Base-by-base conservation (phyloP, 2,113 vertebrate genomes). In the Strix uralensis region DNA sequence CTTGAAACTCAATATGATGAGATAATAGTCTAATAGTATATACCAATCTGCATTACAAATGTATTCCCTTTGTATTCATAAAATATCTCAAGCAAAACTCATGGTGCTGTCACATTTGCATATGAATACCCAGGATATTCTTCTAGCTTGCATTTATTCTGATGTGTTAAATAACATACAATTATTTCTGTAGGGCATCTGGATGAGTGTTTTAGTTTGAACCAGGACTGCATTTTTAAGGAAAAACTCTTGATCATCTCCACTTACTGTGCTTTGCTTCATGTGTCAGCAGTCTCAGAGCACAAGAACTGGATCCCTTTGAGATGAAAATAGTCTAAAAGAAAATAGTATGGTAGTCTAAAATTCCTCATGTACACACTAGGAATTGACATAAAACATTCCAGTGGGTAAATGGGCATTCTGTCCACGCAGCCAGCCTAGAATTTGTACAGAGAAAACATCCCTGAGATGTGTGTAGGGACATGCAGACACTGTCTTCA, bases 1-100 rank as follows among this genome's bases (percentile, higher is more conserved):
- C n/a, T 66, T 86, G 40, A 85, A 88, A 49, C 18, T 71, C 23
- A 38, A 9, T 79, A 38, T 69, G 52, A 71, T 59, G 52, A 93
- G 52, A 57, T 62, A 85, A 38, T 78, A 44, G 46, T 62, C 66
- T 81, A 85, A 79, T 51, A 58, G 46, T 77, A 70, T 44, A 86
- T 65, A 80, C 26, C 70, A 70, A 57, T 83, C 59, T 93, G 63
- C 79, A 93, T 95, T 78, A 72, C 65, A 91, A 84, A 95, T 73
- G 4, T 79, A 86, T 74, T 82, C 59, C 71, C 38, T 90, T 88
- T 44, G 19, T 95, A 58, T 90, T 96, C n/a, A 40, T 90, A 59
- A 94, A 82, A 79, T 88, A 93, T 70, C 74, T 90, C 46, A 49
- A 58, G 47, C 61, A 88, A 90, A 96, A 81, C 59, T 92, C 73